phyloP scores from a whole-genome alignment of 2,113 vertebrate species.

The Pungitius pungitius region DNA sequence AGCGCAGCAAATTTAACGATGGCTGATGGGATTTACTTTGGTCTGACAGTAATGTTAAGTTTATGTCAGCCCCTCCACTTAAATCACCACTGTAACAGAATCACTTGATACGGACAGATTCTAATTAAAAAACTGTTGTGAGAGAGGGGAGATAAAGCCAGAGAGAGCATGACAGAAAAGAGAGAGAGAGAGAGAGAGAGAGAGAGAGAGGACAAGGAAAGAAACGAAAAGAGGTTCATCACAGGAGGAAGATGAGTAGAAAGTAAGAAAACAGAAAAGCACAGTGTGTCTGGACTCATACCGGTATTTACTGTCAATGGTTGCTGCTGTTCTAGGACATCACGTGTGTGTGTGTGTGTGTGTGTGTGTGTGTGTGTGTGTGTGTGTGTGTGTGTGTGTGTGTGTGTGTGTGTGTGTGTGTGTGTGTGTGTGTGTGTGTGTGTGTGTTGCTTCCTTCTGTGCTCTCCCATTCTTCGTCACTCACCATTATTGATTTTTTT shows the following conservation, averaged over 20 bases:
- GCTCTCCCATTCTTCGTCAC: slow-evolving; percentile 52
- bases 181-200: not conserved
- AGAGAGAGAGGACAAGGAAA: slow-evolving; percentile 30
- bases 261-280: slow-evolving; percentile 47
- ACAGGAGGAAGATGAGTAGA: slow-evolving; percentile 54
- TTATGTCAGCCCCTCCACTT: slow-evolving; percentile 69
- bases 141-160: slow-evolving; percentile 31
- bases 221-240: slow-evolving; percentile 24
- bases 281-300: slow-evolving; percentile 25
- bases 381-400: not conserved
- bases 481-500: slow-evolving; percentile 68
- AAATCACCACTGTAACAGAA: slow-evolving; percentile 70
- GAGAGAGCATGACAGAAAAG: slow-evolving; percentile 26
- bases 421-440: slow-evolving; percentile 10
- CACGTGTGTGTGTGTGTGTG: not conserved
- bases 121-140: slow-evolving; percentile 71
- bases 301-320: slow-evolving; percentile 28
- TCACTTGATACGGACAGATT: slow-evolving; percentile 67
- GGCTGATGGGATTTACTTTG: slow-evolving; percentile 71
- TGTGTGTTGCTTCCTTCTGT: slow-evolving; percentile 21
- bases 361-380: not conserved
- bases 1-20: slow-evolving; percentile 60
- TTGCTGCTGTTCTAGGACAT: slow-evolving; percentile 24
- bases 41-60: slow-evolving; percentile 72
- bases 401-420: slow-evolving; percentile 7